Evolutionary conservation across 1,140 invertebrate genomes (phyloP).

Genomic region (Plodia interpunctella): DNA sequence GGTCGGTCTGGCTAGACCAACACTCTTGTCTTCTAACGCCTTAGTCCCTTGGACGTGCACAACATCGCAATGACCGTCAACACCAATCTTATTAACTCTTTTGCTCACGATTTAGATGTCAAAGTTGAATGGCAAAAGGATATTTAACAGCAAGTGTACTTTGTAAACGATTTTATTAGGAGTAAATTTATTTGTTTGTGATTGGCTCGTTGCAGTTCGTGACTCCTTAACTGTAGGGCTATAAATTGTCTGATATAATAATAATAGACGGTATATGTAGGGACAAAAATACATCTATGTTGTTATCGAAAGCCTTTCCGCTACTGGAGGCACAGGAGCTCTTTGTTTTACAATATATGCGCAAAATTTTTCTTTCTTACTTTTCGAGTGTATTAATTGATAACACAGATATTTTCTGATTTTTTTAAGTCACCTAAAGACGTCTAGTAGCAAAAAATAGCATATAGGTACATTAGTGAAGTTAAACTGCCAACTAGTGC

Average conservation of each 20-base stretch:
- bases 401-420: no score
- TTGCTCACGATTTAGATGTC: neutral
- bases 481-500: no score
- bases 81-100: neutral
- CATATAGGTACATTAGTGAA: no score
- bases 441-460: no score
- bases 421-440: no score
- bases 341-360: no score
- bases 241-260: slow-evolving; percentile 5
- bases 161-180: slow-evolving; percentile 6
- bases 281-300: neutral
- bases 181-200: slow-evolving; percentile 14
- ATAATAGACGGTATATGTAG: neutral
- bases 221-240: neutral
- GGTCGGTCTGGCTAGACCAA: neutral
- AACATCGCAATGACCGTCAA: neutral
- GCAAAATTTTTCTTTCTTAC: no score
- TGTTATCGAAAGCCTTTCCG: no score
- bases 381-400: no score
- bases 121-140: neutral
- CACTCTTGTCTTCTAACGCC: neutral
- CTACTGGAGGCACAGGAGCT: no score
- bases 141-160: neutral
- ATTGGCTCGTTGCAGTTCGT: slow-evolving; percentile 6
- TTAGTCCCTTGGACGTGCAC: neutral